Evolutionary conservation across 2,888 invertebrate species (phyloP), one percentile per base, ranked within the genome.

Genomic region (Ichneumon xanthorius): DNA sequence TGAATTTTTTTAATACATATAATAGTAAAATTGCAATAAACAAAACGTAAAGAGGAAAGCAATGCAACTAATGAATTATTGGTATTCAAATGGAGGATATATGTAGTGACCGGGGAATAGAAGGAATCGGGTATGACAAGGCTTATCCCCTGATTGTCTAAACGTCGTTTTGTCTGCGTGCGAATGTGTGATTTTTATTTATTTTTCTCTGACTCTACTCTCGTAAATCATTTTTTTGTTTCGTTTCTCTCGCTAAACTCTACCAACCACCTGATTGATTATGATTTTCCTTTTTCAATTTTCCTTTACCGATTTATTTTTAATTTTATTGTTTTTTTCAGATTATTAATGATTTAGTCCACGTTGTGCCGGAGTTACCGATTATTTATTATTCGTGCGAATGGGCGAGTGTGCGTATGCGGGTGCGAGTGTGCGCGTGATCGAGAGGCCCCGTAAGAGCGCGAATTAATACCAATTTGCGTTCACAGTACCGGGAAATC

Each of bases 401-500:
- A 87, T 58, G 87, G 63, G 82, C 67, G 85, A 58, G 84, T 71
- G 63, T 71, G 86, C n/a, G 76, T 79, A 67, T 76, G 87, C 67
- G 86, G 86, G 88, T 77, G 76, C 72, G 88, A 63, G 81, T 86
- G 91, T 86, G 73, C 88, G 90, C 86, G 88, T 88, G 88, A 81
- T 26, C 67, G 78, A 26, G 22, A 68, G 67, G 78, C 40, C 65
- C 81, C 33, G 45, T 61, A 73, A 70, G 77, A 75, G 73, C 77
- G 11, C 30, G 53, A 76, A 88, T 89, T 92, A 92, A 93, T 87
- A 88, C 86, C 81, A 81, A 72, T 82, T 92, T 91, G 91, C 91
- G 94, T 95, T 95, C 45, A 95, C 96, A 99, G 99, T 99, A 96
- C 99, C 99, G 90, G 99, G 99, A 88, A 98, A 99, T 95, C 99